Evolutionary conservation across 2,113 vertebrate species (phyloP).

Genomic region (Protobothrops flavoviridis): DNA sequence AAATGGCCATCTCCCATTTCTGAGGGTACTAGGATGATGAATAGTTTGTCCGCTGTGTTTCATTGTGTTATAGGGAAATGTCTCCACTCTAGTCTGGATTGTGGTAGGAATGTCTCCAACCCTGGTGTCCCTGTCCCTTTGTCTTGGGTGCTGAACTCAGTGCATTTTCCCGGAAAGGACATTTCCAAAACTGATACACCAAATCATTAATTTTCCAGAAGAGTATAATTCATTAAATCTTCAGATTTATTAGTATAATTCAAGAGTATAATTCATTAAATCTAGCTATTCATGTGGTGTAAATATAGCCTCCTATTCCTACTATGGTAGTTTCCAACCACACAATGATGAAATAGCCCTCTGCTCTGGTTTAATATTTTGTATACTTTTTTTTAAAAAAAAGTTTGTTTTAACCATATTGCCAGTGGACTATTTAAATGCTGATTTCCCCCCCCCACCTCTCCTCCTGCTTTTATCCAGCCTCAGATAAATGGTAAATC

Average conservation of each 20-base stretch:
- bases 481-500: neutral
- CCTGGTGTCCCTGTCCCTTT: neutral
- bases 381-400: neutral
- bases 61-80: neutral
- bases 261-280: neutral
- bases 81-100: neutral
- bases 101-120: neutral
- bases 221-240: neutral
- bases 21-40: neutral
- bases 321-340: neutral
- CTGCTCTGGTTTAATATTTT: neutral
- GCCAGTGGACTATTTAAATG: neutral
- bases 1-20: neutral
- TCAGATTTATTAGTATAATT: neutral
- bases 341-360: neutral
- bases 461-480: neutral
- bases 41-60: neutral
- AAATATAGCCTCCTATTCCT: neutral
- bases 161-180: neutral
- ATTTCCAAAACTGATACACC: neutral
- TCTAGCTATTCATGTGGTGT: neutral
- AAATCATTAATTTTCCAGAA: neutral
- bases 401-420: neutral
- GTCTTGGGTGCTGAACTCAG: neutral
- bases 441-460: neutral